Evolutionary conservation across 2,113 vertebrate species (phyloP), one percentile per base, ranked within the genome.

Genomic region (Spermophilus dauricus): DNA sequence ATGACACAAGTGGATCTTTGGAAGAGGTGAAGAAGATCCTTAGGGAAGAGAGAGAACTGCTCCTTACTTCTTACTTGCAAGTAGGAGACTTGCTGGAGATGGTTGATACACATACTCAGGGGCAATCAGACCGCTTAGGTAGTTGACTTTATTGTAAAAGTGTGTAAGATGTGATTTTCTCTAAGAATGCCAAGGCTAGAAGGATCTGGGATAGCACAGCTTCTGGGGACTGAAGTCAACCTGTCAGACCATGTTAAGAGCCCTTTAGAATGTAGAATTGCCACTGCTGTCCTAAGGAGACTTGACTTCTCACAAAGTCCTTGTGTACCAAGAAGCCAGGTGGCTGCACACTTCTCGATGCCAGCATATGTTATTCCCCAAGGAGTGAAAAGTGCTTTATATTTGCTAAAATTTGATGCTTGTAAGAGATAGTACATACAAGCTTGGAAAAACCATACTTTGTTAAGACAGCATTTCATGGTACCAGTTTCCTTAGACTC

Each of bases 321-420:
- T 94, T 69, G 30, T 77, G 26, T 65, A 53, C 24, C 45, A 53
- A 78, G 51, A 65, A 84, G 65, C 85, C 65, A 88, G 70, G 34
- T 81, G 89, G 78, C 34, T 81, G 32, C 17, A 45, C 11, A 65
- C 10, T 78, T 81, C 37, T 75, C 32, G 22, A 53, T 81, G 83
- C n/a, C 56, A 84, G 83, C 53, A 37, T 67, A 45, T 83, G 39
- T 42, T 91, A 76, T 82, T 97, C 82, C 75, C 67, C 61, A 89
- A n/a, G 63, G 88, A 94, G 82, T 51, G 69, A 81, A 83, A 93
- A 92, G 30, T 78, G 81, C 91, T 95, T 97, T 51, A 34, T 77
- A 94, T 97, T 85, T 94, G 61, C 32, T 86, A 92, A 96, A 89
- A 81, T 12, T 48, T 81, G 81, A 72, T 88, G 16, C 70, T 78